Base-by-base conservation (phyloP, 2,797 vertebrate genomes). In the Cephalopachus bancanus region DNA sequence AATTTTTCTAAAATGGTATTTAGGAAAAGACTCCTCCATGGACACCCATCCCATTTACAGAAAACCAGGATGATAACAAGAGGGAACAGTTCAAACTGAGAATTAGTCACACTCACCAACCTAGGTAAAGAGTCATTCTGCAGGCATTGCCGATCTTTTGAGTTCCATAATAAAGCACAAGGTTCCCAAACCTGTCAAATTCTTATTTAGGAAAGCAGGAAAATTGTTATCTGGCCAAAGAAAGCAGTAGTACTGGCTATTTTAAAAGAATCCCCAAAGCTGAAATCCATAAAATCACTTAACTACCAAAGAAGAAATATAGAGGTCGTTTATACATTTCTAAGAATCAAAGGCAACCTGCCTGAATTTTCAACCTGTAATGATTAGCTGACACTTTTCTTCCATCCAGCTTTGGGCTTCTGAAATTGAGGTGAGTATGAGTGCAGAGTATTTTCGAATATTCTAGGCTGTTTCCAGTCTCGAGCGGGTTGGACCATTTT, bases 401-500 rank as follows among this genome's bases (percentile, higher is more conserved):
- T 64, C 59, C 5, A 24, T 83, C 26, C 64, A 80, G 53, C 75
- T 37, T 85, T 94, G 26, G 44, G 37, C 51, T 85, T 93, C 69
- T 37, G 19, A 93, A 88, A 75, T 81, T 83, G 84, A 89, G 15
- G 22, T 57, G 17, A 89, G n/a, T 72, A 53, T 79, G n/a, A 78
- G 1, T 55, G 30, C 33, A n/a, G 53, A 30, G 22, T 78, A 51
- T 17, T 89, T 93, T 88, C 81, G 10, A 97, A 83, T 60, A 93
- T 64, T 76, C 6, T 55, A 44, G 19, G 74, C 57, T 96, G 75
- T 83, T 95, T 94, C 85, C n/a, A 88, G 67, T 81, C 62, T 90
- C 64, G 69, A 81, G 57, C 4, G 8, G 87, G 81, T 96, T 88
- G 89, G 75, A 62, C 49, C 37, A 44, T 74, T 94, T 97, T 95